These are phyloP conservation scores for Aspidoscelis tigris DNA, from an alignment of 2,113 vertebrate species.

Conservation along the genomic window DNA sequence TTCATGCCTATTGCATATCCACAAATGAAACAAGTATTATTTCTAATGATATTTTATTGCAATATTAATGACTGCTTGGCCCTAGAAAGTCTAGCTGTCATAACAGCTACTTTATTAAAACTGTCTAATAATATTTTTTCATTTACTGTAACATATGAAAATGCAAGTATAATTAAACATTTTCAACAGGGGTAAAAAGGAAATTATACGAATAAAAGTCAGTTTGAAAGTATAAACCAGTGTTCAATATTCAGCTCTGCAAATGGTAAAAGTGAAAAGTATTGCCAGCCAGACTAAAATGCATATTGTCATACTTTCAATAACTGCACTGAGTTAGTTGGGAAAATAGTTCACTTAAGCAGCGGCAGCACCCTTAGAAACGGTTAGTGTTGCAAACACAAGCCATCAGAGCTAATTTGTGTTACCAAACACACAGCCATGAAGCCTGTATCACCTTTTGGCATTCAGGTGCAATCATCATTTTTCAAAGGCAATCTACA, in stretches of 20 bases:
- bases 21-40: not conserved
- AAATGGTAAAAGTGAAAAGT: constrained; percentile 47
- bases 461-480: not conserved
- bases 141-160: constrained; percentile 53
- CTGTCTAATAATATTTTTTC: constrained; percentile 51
- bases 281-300: constrained; percentile 56
- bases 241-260: constrained; percentile 1
- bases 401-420: too few species aligned
- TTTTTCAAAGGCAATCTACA: not conserved
- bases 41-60: constrained; percentile 33
- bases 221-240: constrained; percentile 37
- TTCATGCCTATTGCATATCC: constrained; percentile 29
- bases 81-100: constrained; percentile 50
- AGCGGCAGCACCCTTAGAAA: not conserved
- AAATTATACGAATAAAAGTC: constrained; percentile 68
- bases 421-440: not conserved
- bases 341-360: not conserved
- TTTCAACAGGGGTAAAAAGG: constrained; percentile 52
- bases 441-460: not conserved
- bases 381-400: not conserved
- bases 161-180: constrained; percentile 49
- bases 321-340: not conserved
- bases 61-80: constrained; percentile 46
- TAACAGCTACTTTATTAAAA: constrained; percentile 59
- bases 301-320: constrained; percentile 63